Evolutionary conservation across 2,888 invertebrate genomes (phyloP).

Genomic region (Oxycera nigricornis): DNA sequence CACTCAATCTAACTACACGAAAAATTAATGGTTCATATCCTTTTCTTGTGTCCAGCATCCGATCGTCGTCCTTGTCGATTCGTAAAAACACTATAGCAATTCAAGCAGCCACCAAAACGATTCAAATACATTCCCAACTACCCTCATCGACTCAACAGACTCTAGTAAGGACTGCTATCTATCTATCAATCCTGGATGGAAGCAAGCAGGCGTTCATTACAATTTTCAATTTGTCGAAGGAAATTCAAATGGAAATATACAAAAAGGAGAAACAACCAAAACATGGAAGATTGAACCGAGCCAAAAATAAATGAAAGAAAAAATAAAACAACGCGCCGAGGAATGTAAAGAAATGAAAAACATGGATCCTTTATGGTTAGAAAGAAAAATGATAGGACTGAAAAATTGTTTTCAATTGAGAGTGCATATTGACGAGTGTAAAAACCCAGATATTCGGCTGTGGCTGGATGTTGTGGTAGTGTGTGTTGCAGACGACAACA

Average conservation of each 20-base stretch:
- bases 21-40: slow-evolving; percentile 26
- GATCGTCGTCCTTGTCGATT: slow-evolving; percentile 10
- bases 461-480: background rate
- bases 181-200: no score
- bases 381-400: slow-evolving; percentile 1
- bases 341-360: background rate
- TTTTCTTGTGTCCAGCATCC: slow-evolving; percentile 7
- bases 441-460: no score
- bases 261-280: slow-evolving; percentile 1
- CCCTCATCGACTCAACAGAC: background rate
- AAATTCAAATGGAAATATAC: slow-evolving; percentile 31
- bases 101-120: slow-evolving; percentile 12
- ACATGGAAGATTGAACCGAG: background rate
- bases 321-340: background rate
- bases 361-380: no score
- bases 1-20: background rate
- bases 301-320: background rate
- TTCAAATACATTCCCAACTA: background rate
- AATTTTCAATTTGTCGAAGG: slow-evolving; percentile 32
- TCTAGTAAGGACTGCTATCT: background rate
- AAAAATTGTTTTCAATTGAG: slow-evolving; percentile 22
- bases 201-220: slow-evolving; percentile 17
- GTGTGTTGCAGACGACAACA: background rate
- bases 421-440: slow-evolving; percentile 14
- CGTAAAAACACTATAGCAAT: slow-evolving; percentile 14